Conservation (phyloP, 2,888 invertebrate genomes). For the Nycteola revayana region DNA sequence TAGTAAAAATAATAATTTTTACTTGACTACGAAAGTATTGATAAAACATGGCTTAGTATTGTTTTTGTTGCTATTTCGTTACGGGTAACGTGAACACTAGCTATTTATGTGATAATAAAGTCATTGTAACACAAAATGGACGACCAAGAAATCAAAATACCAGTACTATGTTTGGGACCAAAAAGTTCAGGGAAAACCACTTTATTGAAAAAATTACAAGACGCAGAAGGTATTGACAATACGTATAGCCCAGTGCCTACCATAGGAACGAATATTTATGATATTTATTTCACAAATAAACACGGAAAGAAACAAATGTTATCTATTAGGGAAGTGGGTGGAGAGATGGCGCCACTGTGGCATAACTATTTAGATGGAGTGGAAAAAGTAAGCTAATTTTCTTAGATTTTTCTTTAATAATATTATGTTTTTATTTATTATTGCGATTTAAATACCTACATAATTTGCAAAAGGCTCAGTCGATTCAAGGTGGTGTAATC, state of each 20-base stretch:
- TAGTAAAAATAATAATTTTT: conserved; percentile 38
- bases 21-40: conserved; percentile 35
- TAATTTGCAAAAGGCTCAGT: too few species aligned
- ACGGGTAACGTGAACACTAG: too few species aligned
- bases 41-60: too few species aligned
- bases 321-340: conserved; percentile 88
- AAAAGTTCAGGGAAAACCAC: conserved; percentile 91
- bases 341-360: conserved; percentile 92
- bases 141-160: conserved; percentile 65
- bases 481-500: too few species aligned
- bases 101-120: too few species aligned
- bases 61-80: too few species aligned
- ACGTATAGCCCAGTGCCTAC: conserved; percentile 91
- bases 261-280: conserved; percentile 89
- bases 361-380: conserved; percentile 86
- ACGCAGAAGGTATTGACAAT: conserved; percentile 86
- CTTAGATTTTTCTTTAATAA: background rate
- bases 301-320: conserved; percentile 77
- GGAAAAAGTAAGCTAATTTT: conserved; percentile 70
- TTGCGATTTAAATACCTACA: too few species aligned
- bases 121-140: too few species aligned
- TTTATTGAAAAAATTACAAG: conserved; percentile 87
- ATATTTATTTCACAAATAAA: conserved; percentile 77
- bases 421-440: too few species aligned
- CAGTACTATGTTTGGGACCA: conserved; percentile 88